Evolutionary conservation across 1,140 invertebrate species (phyloP).

Genomic region (Helicoverpa zea): DNA sequence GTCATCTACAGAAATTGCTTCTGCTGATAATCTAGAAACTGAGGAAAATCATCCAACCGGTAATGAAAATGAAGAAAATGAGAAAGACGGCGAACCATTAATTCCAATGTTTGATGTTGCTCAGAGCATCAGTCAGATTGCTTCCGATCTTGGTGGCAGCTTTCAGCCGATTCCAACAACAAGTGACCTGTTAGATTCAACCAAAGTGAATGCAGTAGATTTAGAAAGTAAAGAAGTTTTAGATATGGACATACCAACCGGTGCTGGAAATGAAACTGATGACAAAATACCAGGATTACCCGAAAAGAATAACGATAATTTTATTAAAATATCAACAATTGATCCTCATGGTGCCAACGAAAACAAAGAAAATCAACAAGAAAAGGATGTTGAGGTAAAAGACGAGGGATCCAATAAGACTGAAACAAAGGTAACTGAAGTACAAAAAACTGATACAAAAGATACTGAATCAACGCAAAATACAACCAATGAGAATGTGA

Average conservation of each 20-base stretch:
- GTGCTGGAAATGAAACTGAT: slow-evolving; percentile 56
- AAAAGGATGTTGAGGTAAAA: background rate
- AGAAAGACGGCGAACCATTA: slow-evolving; percentile 60
- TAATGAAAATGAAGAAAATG: slow-evolving; percentile 38
- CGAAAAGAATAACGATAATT: slow-evolving; percentile 66
- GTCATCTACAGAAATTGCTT: slow-evolving; percentile 72
- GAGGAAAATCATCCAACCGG: slow-evolving; percentile 49
- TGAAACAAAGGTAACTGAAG: slow-evolving; percentile 9
- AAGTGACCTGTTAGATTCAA: slow-evolving; percentile 69
- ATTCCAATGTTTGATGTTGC: slow-evolving; percentile 80
- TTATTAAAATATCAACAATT: slow-evolving; percentile 79
- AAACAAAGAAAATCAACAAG: slow-evolving; percentile 16
- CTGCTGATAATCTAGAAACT: slow-evolving; percentile 52
- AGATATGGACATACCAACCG: slow-evolving; percentile 78
- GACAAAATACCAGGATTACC: slow-evolving; percentile 50
- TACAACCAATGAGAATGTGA: background rate
- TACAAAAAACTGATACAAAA: slow-evolving; percentile 36
- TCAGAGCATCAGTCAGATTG: slow-evolving; percentile 83
- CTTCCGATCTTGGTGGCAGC: slow-evolving; percentile 77
- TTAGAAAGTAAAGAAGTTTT: slow-evolving; percentile 82
- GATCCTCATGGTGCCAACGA: slow-evolving; percentile 64
- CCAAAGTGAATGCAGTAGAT: slow-evolving; percentile 63
- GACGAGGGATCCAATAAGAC: background rate
- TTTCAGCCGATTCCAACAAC: slow-evolving; percentile 71
- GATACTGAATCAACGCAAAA: slow-evolving; percentile 42